These are phyloP conservation scores for Pseudomyrmex gracilis DNA, from an alignment of 1,140 invertebrate species.

Conservation along the genomic window DNA sequence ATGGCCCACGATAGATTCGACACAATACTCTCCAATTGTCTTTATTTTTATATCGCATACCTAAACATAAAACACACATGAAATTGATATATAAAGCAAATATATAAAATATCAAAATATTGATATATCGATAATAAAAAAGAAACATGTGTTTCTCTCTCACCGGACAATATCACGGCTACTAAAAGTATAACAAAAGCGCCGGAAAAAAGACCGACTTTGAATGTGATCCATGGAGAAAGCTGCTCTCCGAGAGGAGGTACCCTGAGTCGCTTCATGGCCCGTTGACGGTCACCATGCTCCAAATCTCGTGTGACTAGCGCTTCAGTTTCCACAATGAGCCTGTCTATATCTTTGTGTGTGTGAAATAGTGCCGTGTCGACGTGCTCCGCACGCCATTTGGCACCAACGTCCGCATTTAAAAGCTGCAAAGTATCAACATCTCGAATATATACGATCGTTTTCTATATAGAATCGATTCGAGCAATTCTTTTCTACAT, in stretches of 20 bases:
- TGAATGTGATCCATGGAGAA: conserved; percentile 93
- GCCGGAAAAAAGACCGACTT: conserved; percentile 93
- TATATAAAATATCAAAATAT: conserved; percentile 1
- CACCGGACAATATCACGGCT: conserved; percentile 90
- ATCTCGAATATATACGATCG: neutral
- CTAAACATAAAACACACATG: conserved; percentile 69
- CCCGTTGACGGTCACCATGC: conserved; percentile 92
- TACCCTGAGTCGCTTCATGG: conserved; percentile 95
- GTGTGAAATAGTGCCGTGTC: conserved; percentile 94
- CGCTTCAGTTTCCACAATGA: conserved; percentile 94
- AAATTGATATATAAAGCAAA: neutral
- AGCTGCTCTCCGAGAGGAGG: conserved; percentile 94
- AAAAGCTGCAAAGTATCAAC: conserved; percentile 83
- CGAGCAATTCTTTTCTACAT: neutral
- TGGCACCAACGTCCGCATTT: conserved; percentile 86
- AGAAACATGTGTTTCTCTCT: conserved; percentile 76
- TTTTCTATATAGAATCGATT: neutral
- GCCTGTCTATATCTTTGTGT: conserved; percentile 94
- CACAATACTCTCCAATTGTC: conserved; percentile 86
- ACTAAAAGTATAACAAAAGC: conserved; percentile 92
- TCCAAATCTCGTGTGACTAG: conserved; percentile 94
- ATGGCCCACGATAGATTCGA: conserved; percentile 92
- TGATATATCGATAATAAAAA: neutral
- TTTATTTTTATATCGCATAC: conserved; percentile 82
- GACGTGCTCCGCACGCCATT: conserved; percentile 93